These are phyloP conservation scores for Prionace glauca DNA, from an alignment of 2,797 vertebrate species.

Conservation along the genomic window DNA sequence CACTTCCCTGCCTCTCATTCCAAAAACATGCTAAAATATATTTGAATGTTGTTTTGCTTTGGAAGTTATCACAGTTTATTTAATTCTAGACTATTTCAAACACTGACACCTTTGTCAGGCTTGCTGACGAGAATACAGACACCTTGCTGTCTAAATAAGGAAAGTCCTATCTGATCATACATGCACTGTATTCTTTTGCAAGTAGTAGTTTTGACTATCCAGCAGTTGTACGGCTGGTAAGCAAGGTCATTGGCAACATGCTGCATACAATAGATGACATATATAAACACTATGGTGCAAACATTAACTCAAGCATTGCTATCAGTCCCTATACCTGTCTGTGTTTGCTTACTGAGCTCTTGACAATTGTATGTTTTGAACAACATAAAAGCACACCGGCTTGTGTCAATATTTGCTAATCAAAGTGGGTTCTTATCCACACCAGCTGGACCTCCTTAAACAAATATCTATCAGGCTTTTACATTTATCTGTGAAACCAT, in stretches of 20 bases:
- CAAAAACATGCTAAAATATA: neutral
- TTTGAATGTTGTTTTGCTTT: neutral
- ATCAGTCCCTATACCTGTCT: slow-evolving; percentile 66
- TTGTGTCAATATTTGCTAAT: slow-evolving; percentile 68
- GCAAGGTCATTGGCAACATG: slow-evolving; percentile 60
- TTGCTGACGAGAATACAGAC: neutral
- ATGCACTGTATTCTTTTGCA: slow-evolving; percentile 54
- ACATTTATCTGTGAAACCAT: slow-evolving; percentile 46
- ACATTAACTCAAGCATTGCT: slow-evolving; percentile 56
- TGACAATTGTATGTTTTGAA: slow-evolving; percentile 60
- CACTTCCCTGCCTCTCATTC: neutral
- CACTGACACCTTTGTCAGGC: neutral
- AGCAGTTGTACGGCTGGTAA: slow-evolving; percentile 50
- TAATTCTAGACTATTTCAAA: neutral
- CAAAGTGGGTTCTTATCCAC: slow-evolving; percentile 59
- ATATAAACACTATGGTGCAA: slow-evolving; percentile 55
- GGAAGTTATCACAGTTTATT: neutral
- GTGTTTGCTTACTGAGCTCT: slow-evolving; percentile 67
- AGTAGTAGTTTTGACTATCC: slow-evolving; percentile 53
- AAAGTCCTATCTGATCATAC: slow-evolving; percentile 43
- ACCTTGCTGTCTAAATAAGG: neutral
- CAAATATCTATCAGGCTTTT: slow-evolving; percentile 55
- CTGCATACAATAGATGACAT: slow-evolving; percentile 51
- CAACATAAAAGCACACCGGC: slow-evolving; percentile 64
- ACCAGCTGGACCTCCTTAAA: slow-evolving; percentile 56